phyloP scores from a whole-genome alignment of 2,888 invertebrate genomes.

The Sinhomidia bicolor region DNA sequence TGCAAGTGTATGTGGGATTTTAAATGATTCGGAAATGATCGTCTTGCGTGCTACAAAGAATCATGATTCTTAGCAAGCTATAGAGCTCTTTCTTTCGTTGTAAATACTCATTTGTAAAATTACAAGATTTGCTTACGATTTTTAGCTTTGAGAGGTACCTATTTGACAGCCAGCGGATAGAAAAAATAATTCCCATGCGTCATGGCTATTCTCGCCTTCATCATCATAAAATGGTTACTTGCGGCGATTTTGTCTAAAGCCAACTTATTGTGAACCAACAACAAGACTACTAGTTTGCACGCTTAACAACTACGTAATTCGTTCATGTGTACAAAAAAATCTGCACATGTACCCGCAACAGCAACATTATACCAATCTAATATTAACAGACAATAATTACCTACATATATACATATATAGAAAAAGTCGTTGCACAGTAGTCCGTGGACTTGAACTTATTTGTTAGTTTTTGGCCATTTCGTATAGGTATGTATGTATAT shows the following conservation, averaged over 20 bases:
- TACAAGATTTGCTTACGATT: background rate
- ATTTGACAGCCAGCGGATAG: slow-evolving; percentile 34
- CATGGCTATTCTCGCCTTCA: slow-evolving; percentile 48
- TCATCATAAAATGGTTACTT: background rate
- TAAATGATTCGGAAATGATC: slow-evolving; percentile 15
- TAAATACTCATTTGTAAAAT: too few species aligned
- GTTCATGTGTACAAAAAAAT: background rate
- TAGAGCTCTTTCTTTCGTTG: too few species aligned
- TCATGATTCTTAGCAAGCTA: background rate
- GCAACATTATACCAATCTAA: background rate
- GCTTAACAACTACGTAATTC: background rate
- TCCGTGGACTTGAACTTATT: slow-evolving; percentile 37
- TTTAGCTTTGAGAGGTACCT: background rate
- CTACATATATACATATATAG: too few species aligned
- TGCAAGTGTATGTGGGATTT: background rate
- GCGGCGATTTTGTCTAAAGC: background rate
- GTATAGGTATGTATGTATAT: background rate
- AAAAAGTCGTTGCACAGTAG: slow-evolving; percentile 27
- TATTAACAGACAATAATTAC: background rate
- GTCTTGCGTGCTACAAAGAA: background rate
- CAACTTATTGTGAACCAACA: background rate
- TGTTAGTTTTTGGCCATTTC: slow-evolving; percentile 11
- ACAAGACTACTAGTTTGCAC: background rate
- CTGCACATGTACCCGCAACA: background rate
- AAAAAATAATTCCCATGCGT: slow-evolving; percentile 56